These are phyloP conservation scores for Drosophila nr. fundita DNA, from an alignment of 2,888 invertebrate species.

Conservation along the genomic window DNA sequence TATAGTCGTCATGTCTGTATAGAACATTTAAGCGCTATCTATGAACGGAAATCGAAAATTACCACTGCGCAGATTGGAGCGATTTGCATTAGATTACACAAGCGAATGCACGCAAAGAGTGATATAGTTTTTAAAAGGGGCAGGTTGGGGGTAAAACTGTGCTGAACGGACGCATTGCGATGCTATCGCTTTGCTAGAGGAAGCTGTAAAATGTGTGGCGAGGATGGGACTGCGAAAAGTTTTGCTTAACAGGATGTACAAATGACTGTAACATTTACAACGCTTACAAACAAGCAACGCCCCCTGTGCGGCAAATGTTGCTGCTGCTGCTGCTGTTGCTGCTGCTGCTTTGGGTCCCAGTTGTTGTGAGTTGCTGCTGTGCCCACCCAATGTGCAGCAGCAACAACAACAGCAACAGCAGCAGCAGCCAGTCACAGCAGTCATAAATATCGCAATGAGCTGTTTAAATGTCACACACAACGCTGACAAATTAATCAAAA, in stretches of 20 bases:
- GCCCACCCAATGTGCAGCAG: constrained; percentile 73
- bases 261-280: constrained; percentile 72
- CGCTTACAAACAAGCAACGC: constrained; percentile 65
- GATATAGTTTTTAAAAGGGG: constrained; percentile 8
- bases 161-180: constrained; percentile 45
- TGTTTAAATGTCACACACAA: constrained; percentile 80
- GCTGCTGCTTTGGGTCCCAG: constrained; percentile 27
- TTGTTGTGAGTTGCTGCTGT: constrained; percentile 35
- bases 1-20: constrained; percentile 43
- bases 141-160: constrained; percentile 3
- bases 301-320: constrained; percentile 42
- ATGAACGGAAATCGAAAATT: constrained; percentile 82
- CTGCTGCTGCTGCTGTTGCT: constrained; percentile 25
- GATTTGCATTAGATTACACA: constrained; percentile 75
- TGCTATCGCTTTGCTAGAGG: constrained; percentile 59
- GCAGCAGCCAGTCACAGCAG: constrained; percentile 56
- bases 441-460: constrained; percentile 81
- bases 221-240: constrained; percentile 66
- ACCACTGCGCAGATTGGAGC: constrained; percentile 74
- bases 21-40: constrained; percentile 69
- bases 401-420: constrained; percentile 35
- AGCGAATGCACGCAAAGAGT: constrained; percentile 35
- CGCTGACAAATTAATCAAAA: constrained; percentile 81
- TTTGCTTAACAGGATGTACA: constrained; percentile 76
- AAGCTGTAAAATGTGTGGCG: constrained; percentile 61